phyloP scores from a whole-genome alignment of 53 echinoderm and acorn worm genomes.

The Astropecten irregularis region DNA sequence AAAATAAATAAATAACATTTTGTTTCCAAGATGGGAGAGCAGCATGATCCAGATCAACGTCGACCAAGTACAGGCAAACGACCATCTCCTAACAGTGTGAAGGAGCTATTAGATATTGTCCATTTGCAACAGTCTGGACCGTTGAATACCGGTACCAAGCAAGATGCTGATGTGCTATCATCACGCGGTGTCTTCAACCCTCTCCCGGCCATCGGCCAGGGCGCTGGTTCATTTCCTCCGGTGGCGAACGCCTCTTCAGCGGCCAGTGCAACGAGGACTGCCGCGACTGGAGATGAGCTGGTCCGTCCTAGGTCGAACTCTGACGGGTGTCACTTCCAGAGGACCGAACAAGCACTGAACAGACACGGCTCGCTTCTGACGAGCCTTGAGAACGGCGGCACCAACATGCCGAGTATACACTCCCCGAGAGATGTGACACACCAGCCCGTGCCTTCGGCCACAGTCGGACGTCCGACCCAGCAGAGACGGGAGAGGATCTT shows the following conservation, averaged over 20 bases:
- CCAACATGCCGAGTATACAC: neutral
- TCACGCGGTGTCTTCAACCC: slow-evolving; percentile 45
- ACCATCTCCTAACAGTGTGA: slow-evolving; percentile 67
- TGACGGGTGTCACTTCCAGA: slow-evolving; percentile 8
- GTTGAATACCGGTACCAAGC: neutral
- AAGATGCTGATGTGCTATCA: slow-evolving; percentile 23
- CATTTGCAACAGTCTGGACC: slow-evolving; percentile 57
- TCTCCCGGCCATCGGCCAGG: slow-evolving; percentile 52
- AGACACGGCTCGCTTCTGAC: neutral
- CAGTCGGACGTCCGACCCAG: neutral
- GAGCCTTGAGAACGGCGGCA: neutral
- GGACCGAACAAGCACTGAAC: neutral
- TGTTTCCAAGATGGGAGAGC: slow-evolving; percentile 47
- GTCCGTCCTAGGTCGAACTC: slow-evolving; percentile 8
- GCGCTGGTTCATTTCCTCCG: slow-evolving; percentile 8
- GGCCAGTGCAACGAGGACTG: slow-evolving; percentile 11
- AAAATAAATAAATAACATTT: too few species aligned
- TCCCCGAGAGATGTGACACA: neutral
- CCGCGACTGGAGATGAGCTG: neutral
- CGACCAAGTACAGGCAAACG: slow-evolving; percentile 45
- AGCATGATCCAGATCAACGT: slow-evolving; percentile 27
- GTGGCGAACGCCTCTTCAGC: slow-evolving; percentile 20
- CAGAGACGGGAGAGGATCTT: slow-evolving; percentile 21
- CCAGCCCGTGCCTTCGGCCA: neutral
- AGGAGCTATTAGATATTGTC: slow-evolving; percentile 72